Percentiles rank a stretch among this genome's conserved stretches.
Conservation (phyloP, 2,797 vertebrate species). For the Aselliscus stoliczkanus region DNA sequence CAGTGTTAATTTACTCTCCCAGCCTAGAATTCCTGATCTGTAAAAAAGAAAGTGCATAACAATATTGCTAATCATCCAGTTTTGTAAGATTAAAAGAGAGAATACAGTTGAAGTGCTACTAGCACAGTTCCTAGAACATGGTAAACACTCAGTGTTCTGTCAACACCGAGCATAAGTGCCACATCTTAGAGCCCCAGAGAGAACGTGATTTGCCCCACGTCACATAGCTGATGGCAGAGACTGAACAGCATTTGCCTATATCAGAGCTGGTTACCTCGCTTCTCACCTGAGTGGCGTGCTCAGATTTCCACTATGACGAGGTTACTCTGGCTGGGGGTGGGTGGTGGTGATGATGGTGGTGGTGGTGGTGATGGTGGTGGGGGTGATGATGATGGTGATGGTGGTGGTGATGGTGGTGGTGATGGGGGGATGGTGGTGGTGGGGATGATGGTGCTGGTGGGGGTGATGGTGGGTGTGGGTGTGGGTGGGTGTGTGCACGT, state of each 20-base stretch:
- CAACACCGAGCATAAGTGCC: accelerated
- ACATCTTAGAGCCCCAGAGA: neutral
- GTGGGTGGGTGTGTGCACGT: too few relatives aligned
- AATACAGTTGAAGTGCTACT: neutral
- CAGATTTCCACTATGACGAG: neutral
- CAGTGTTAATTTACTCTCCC: too few relatives aligned
- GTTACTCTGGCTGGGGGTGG: neutral
- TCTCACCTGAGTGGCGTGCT: neutral
- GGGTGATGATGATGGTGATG: too few relatives aligned
- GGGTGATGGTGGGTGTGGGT: too few relatives aligned
- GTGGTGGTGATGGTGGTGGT: too few relatives aligned
- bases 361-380: too few relatives aligned
- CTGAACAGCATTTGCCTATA: neutral
- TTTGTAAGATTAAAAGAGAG: neutral
- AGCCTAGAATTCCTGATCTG: neutral
- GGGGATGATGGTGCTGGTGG: too few relatives aligned
- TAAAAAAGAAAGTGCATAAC: neutral
- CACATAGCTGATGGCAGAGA: neutral
- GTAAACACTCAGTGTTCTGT: neutral
- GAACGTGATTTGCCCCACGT: neutral
- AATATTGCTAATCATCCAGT: neutral
- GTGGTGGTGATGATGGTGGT: too few relatives aligned
- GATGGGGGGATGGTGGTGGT: too few relatives aligned
- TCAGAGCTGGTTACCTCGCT: neutral
- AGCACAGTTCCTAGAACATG: neutral